phyloP scores from a whole-genome alignment of 2,888 invertebrate genomes.

The Caenorhabditis becei region DNA sequence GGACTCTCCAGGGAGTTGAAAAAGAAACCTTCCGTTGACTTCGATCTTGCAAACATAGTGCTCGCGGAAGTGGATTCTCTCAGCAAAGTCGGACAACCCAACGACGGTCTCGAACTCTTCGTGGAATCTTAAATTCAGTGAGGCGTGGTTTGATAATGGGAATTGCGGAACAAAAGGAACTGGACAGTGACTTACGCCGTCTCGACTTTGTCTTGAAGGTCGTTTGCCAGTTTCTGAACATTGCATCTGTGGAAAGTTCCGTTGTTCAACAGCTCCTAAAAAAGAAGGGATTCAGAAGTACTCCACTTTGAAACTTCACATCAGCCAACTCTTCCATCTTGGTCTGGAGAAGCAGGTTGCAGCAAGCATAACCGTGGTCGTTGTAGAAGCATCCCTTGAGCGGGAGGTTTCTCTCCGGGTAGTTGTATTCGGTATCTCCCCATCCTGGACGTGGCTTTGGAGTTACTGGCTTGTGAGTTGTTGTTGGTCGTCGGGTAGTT shows the following conservation, averaged over 20 bases:
- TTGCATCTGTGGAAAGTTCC: slow-evolving; percentile 61
- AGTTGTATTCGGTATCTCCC: slow-evolving; percentile 57
- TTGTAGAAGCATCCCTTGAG: slow-evolving; percentile 63
- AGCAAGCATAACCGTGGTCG: slow-evolving; percentile 60
- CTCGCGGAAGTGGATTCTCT: slow-evolving; percentile 60
- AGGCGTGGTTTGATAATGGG: neutral
- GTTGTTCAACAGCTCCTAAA: slow-evolving; percentile 53
- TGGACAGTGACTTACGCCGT: slow-evolving; percentile 23
- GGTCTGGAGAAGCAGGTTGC: slow-evolving; percentile 33
- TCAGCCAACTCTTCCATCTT: slow-evolving; percentile 58
- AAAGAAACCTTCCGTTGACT: slow-evolving; percentile 56
- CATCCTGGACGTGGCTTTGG: slow-evolving; percentile 35
- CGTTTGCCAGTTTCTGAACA: slow-evolving; percentile 58
- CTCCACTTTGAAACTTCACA: slow-evolving; percentile 9
- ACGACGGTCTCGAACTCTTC: slow-evolving; percentile 56
- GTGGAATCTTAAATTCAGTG: slow-evolving; percentile 38
- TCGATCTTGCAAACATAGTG: slow-evolving; percentile 64
- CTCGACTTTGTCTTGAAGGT: slow-evolving; percentile 49
- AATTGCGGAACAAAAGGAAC: neutral
- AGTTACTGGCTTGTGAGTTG: slow-evolving; percentile 1
- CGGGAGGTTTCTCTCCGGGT: slow-evolving; percentile 50
- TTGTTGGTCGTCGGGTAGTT: slow-evolving; percentile 14
- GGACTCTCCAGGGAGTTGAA: neutral
- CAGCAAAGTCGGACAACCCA: slow-evolving; percentile 59
- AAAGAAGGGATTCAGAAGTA: neutral